Base-by-base conservation (phyloP, 2,797 vertebrate genomes). In the Pelodytes ibericus region DNA sequence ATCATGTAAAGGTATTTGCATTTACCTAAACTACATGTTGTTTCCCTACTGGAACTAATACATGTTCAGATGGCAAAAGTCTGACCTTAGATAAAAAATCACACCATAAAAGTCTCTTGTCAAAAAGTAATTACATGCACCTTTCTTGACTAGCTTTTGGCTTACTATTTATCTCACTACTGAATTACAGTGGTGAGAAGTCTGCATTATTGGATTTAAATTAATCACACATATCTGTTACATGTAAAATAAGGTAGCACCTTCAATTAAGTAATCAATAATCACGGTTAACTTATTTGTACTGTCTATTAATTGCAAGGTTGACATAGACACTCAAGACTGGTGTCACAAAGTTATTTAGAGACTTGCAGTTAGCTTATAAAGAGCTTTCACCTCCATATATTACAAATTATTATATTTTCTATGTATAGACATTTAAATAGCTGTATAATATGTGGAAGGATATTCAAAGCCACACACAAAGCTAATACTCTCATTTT, bases 191-290 rank as follows among this genome's bases (percentile, higher is more conserved):
- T n/a, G 31, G 20, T 33, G 58, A 60, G 15, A 75, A 24, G 24
- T 3, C 39, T 20, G 20, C 13, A 31, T 44, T 67, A 75, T 68
- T 60, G 64, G n/a, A 69, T 69, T 75, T 27, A 51, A 53, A 62
- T 69, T 62, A 41, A 69, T 69, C 58, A 64, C 53, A 56, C 26
- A 33, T 70, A 44, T 69, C 56, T 69, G 30, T 69, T 75, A 75
- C 44, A 62, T 69, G 15, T 69, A 69, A 75, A 39, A 39, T 75
- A 29, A 61, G 41, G 60, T 62, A 69, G 62, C 24, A 53, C 41
- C 30, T 70, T 47, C 64, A 75, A 75, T 69, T 69, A 26, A 62
- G 36, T 30, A 75, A 75, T 75, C 65, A 75, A 75, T 75, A 75
- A 56, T 62, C 65, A 69, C 39, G 27, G 33, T 44, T 41, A 51